These are phyloP conservation scores for Lordiphosa clarofinis DNA, from an alignment of 1,140 invertebrate genomes.

Conservation along the genomic window DNA sequence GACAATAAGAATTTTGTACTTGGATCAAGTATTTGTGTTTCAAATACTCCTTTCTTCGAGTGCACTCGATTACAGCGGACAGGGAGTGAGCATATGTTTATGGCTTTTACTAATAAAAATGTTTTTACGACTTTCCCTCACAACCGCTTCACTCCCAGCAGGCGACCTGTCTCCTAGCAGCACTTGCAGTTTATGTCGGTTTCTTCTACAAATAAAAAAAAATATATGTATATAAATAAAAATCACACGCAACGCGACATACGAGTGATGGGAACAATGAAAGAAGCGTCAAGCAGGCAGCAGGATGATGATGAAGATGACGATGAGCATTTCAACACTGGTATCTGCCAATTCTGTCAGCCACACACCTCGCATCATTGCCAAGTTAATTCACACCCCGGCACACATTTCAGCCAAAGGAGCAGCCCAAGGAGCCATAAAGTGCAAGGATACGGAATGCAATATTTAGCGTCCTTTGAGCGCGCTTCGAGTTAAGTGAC, in stretches of 20 bases:
- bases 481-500: constrained; percentile 65
- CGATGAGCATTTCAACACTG: constrained; percentile 15
- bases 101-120: constrained; percentile 64
- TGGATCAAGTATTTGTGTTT: too few relatives aligned
- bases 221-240: background rate
- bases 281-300: background rate
- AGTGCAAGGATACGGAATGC: constrained; percentile 75
- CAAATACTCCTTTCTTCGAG: too few relatives aligned
- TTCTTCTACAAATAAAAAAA: constrained; percentile 21
- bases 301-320: background rate
- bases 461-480: constrained; percentile 75
- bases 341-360: constrained; percentile 7
- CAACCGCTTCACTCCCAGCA: constrained; percentile 15
- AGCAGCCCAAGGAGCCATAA: constrained; percentile 43
- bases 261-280: constrained; percentile 30
- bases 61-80: constrained; percentile 29
- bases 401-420: constrained; percentile 2
- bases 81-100: constrained; percentile 54
- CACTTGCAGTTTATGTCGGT: constrained; percentile 48
- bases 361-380: constrained; percentile 23
- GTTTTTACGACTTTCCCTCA: constrained; percentile 57
- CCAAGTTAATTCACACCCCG: constrained; percentile 32
- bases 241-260: constrained; percentile 37
- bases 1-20: too few relatives aligned
- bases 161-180: constrained; percentile 19